phyloP scores from a whole-genome alignment of 2,888 invertebrate genomes.

The Lithophane socia region DNA sequence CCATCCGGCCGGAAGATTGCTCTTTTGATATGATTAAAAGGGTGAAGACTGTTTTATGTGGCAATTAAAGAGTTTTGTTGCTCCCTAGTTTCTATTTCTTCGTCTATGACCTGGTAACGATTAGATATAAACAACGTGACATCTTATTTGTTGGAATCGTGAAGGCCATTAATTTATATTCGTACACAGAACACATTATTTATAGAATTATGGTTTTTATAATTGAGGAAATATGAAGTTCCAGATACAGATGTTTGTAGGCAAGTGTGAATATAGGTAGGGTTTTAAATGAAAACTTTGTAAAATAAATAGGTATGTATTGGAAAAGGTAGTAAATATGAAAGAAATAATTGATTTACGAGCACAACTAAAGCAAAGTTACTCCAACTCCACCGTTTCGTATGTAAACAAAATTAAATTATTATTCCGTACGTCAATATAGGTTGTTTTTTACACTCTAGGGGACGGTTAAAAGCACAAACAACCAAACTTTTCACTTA shows the following conservation, averaged over 20 bases:
- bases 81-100: conserved; percentile 79
- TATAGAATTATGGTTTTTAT: conserved; percentile 40
- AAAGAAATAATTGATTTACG: conserved; percentile 57
- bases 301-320: not conserved
- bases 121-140: conserved; percentile 47
- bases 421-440: conserved; percentile 71
- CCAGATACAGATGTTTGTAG: conserved; percentile 13
- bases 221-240: conserved; percentile 42
- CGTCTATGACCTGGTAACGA: conserved; percentile 59
- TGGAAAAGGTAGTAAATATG: conserved; percentile 23
- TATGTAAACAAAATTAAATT: conserved; percentile 76
- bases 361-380: conserved; percentile 60
- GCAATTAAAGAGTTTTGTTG: conserved; percentile 86
- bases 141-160: conserved; percentile 51
- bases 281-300: not conserved
- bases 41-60: conserved; percentile 89
- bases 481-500: conserved; percentile 83
- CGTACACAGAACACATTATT: conserved; percentile 30
- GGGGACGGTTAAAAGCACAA: conserved; percentile 75
- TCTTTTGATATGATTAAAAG: conserved; percentile 90
- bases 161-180: conserved; percentile 53
- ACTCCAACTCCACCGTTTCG: conserved; percentile 66
- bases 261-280: not conserved
- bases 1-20: conserved; percentile 89
- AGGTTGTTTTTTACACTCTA: conserved; percentile 68